Conservation (phyloP, 2,888 invertebrate genomes). For the Tenthredo notha region DNA sequence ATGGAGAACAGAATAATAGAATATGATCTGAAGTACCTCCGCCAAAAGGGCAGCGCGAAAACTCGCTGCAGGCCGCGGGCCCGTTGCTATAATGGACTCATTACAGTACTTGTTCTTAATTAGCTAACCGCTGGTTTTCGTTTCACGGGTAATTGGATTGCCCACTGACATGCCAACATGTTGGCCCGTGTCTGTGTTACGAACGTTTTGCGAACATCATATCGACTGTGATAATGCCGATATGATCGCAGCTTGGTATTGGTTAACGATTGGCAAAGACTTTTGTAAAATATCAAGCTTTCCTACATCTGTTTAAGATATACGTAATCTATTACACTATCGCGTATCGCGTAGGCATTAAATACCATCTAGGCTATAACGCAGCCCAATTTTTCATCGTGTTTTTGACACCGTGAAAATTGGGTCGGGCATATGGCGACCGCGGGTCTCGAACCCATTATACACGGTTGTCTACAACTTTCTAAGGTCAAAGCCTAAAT, state of each 20-base stretch:
- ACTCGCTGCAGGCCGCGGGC: background rate
- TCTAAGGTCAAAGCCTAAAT: conserved; percentile 66
- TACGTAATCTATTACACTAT: background rate
- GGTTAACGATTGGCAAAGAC: background rate
- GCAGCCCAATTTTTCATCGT: conserved; percentile 42
- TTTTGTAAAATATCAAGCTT: background rate
- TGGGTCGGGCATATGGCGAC: conserved; percentile 69
- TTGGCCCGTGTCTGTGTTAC: background rate
- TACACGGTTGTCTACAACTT: conserved; percentile 56
- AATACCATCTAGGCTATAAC: background rate
- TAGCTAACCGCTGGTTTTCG: conserved; percentile 73
- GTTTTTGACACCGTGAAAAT: conserved; percentile 68
- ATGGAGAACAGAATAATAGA: background rate
- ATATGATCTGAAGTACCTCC: background rate
- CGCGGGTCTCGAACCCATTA: conserved; percentile 68
- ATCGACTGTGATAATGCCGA: background rate
- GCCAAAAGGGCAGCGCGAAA: background rate
- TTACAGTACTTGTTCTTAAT: conserved; percentile 64
- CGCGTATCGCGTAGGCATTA: background rate
- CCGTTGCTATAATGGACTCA: conserved; percentile 39
- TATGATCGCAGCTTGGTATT: background rate
- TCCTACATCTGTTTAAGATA: background rate
- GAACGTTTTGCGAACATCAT: background rate
- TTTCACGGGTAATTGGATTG: conserved; percentile 73
- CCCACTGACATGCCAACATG: conserved; percentile 69